Evolutionary conservation across 2,888 invertebrate genomes (phyloP), one percentile per base, ranked within the genome.

Genomic region (Plebejus melissa): DNA sequence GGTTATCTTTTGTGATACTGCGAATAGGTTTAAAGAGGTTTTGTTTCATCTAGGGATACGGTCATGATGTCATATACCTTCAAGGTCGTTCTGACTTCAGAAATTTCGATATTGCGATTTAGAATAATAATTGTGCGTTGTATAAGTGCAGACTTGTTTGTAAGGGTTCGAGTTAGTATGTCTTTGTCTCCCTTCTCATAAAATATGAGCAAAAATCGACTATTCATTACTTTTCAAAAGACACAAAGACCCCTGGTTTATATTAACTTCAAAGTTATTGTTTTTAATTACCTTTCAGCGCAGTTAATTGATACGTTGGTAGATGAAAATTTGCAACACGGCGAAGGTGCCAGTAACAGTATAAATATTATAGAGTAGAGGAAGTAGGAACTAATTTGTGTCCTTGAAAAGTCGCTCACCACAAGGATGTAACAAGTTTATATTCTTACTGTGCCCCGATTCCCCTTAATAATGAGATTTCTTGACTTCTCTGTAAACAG

Each of bases 261-360:
- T 4, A 32, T 32, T 28, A 32, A 32, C 28, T 32, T 65, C 32
- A 65, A 65, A 65, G 28, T 32, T 1, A 13, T 36, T 13, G 32
- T 65, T 32, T 32, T 65, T 13, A 60, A 60, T 60, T 60, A 16
- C 5, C 32, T 32, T 28, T 60, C 22, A 54, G 60, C 5, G 9
- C 28, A 32, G 65, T 65, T 65, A 65, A 65, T 32, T 65, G 65
- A 65, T 65, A 65, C 65, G 65, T 28, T 4, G 13, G 65, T 16
- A 32, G 4, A 16, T 16, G 13, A 32, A 32, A 32, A 60, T 11
- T 65, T 65, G 22, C 46, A 46, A 46, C 9, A 46, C 9, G 46
- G 46, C 11, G 46, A 32, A 32, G 2, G 32, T 32, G 32, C 32
- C 32, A 32, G 32, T 32, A 32, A 32, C 46, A 46, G 46, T 11